Evolutionary conservation across 2,113 vertebrate genomes (phyloP), one percentile per base, ranked within the genome.

Genomic region (Eira barbara): DNA sequence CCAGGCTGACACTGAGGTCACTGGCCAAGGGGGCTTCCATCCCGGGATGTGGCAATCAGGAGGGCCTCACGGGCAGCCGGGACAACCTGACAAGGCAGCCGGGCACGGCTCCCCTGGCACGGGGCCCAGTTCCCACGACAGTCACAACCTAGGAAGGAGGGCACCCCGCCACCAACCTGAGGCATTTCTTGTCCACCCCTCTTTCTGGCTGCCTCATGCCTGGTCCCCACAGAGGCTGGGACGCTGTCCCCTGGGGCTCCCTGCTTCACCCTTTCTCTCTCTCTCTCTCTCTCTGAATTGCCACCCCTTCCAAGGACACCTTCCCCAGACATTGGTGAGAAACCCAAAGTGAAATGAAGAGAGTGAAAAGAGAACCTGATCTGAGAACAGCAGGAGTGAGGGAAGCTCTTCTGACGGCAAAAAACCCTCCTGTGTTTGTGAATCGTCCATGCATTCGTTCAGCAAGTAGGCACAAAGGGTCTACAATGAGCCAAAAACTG

Each of bases 91-190:
- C 9, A 27, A 74, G 55, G 79, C n/a, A 47, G 17, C 34, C n/a
- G 52, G 74, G 12, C 1, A 1, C 4, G 65, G 84, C 8, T 86
- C 57, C 69, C 45, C 1, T 36, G 49, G 45, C 15, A 9, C 27
- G 52, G 12, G 13, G 15, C 59, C 49, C 42, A 63, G 84, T 34
- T n/a, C 71, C 87, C 36, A 17, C 39, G 45, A 23, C 17, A 65
- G 63, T 9, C 61, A 12, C 67, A 57, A 49, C 8, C 55, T 20
- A 14, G 42, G 67, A 67, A 61, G 6, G 8, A 78, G 34, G 25
- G 9, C 0, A 0, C 42, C 65, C 1, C 0, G 31, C 25, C 61
- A 15, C 57, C 0, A 1, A 31, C 12, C 36, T 23, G 3, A 3
- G 47, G 71, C 36, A 15, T 8, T 71, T 80, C 39, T 59, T 81